Conservation (phyloP, 2,888 invertebrate species). For the Himalopsyche kuldschensis region DNA sequence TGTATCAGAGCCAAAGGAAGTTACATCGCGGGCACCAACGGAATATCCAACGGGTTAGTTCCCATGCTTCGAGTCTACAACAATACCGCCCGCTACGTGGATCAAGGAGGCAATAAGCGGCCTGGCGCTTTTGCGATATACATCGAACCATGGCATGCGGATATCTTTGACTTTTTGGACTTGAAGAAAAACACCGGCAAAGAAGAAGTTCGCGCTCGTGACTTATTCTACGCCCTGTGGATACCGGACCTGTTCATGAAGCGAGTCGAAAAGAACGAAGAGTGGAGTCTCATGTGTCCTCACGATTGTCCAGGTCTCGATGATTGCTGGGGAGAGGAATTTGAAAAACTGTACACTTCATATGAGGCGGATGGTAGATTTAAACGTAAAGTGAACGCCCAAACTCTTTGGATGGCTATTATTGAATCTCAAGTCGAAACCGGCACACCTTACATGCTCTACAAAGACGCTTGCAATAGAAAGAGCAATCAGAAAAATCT, state of each 20-base stretch:
- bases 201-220: constrained; percentile 91
- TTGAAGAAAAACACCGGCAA: constrained; percentile 94
- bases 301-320: constrained; percentile 86
- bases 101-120: constrained; percentile 96
- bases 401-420: constrained; percentile 90
- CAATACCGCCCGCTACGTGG: constrained; percentile 94
- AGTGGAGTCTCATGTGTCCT: constrained; percentile 98
- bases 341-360: constrained; percentile 81
- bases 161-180: constrained; percentile 93
- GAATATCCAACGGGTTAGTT: constrained; percentile 91
- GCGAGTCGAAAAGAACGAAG: constrained; percentile 78
- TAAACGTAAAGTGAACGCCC: constrained; percentile 74
- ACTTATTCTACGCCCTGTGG: constrained; percentile 97
- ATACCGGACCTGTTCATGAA: constrained; percentile 98
- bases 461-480: constrained; percentile 93
- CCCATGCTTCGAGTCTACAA: constrained; percentile 96
- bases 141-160: constrained; percentile 98
- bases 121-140: constrained; percentile 98
- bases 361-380: constrained; percentile 83
- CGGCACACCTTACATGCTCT: constrained; percentile 96
- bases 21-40: constrained; percentile 92
- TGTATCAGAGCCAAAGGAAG: constrained; percentile 91
- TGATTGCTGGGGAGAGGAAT: constrained; percentile 94
- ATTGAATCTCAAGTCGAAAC: constrained; percentile 96
- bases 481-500: constrained; percentile 98